phyloP scores from a whole-genome alignment of 1,140 invertebrate genomes.

The Cryptotermes secundus region DNA sequence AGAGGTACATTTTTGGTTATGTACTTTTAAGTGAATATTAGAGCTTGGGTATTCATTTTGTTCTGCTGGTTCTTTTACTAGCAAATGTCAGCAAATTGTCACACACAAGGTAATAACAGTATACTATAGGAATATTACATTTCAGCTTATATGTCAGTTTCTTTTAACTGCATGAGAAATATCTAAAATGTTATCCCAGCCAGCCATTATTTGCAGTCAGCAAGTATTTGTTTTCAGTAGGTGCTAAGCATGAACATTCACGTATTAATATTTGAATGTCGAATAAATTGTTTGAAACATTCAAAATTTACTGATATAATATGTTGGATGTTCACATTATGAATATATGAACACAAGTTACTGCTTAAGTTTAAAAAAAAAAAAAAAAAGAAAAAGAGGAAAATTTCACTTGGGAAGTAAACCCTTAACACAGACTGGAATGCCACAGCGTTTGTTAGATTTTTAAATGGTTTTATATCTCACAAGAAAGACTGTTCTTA shows the following conservation, averaged over 20 bases:
- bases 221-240: neutral
- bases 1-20: neutral
- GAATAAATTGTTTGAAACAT: neutral
- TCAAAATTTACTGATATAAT: neutral
- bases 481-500: constrained; percentile 25
- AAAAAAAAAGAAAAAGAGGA: neutral
- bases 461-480: constrained; percentile 29
- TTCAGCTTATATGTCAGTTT: constrained; percentile 1
- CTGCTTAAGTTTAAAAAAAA: neutral
- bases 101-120: constrained; percentile 9
- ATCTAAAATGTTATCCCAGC: neutral
- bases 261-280: neutral
- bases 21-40: neutral
- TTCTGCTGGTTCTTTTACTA: neutral
- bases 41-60: neutral
- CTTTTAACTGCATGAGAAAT: constrained; percentile 1
- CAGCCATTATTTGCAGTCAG: neutral
- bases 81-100: neutral
- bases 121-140: constrained; percentile 5
- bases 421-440: neutral
- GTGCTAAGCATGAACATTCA: neutral
- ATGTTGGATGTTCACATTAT: neutral
- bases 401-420: neutral
- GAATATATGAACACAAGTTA: neutral
- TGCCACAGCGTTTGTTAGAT: neutral